Evolutionary conservation across 2,888 invertebrate genomes (phyloP), one percentile per base, ranked within the genome.

Genomic region (Spicauda simplicius): DNA sequence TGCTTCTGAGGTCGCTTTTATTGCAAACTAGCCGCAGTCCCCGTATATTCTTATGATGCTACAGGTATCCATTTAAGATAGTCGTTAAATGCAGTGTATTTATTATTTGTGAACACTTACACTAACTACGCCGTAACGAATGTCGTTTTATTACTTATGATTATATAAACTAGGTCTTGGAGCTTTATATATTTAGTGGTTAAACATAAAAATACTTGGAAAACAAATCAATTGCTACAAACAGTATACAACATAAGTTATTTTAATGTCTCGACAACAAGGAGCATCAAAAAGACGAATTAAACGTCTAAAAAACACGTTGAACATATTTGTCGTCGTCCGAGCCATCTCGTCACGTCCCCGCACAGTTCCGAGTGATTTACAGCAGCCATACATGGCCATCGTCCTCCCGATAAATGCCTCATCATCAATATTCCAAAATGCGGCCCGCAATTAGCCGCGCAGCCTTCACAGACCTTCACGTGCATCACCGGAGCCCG

Each of bases 351-450:
- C 90, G 89, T 90, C 92, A 90, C 91, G 89, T 91, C 88, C 82
- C 78, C 25, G 82, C 85, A 80, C 84, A 80, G 87, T 85, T 86
- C 84, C 85, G 88, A 90, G 90, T 93, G 91, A 92, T 92, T 91
- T 92, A 93, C 92, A 80, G 87, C 82, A 77, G 80, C 92, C 92
- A 74, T 92, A 91, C 87, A 93, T 84, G 92, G 92, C 76, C 80
- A 85, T 85, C 83, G 92, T 91, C 88, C 88, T 88, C 88, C 85
- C 88, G 91, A 91, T 92, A 91, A 91, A 91, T 90, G 86, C 84
- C 88, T 89, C 90, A 90, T 91, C 90, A 92, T 92, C 92, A 92
- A 92, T 93, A 93, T 93, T 92, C 92, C 90, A 90, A 92, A 92
- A 92, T 91, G 92, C 91, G 84, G 88, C 88, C 86, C 84, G 91